Evolutionary conservation across 2,888 invertebrate species (phyloP), one percentile per base, ranked within the genome.

Genomic region (Noctua janthina): DNA sequence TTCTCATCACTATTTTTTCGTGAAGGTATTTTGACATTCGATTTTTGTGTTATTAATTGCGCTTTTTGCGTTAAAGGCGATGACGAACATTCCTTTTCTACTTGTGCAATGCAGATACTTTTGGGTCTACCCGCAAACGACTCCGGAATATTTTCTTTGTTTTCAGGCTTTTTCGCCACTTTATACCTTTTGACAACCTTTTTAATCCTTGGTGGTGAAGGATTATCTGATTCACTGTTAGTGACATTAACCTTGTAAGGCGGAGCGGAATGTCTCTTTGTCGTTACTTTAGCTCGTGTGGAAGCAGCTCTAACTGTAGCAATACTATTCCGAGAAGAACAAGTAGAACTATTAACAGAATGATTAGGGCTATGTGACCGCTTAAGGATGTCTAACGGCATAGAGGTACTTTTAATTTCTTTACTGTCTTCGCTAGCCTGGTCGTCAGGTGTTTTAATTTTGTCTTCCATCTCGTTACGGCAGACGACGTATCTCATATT

Each of bases 301-400:
- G 92, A 87, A 56, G 89, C 91, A 59, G 91, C 91, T 85, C 92
- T 93, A n/a, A 96, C 95, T 49, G 96, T 96, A 35, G 94, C 92
- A 87, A 95, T 86, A 87, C 96, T 96, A 79, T 94, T 95, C 43
- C 93, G 94, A 23, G 96, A 94, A 11, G 96, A 96, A 87, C 95
- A 94, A 10, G 95, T 92, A 35, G 96, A 96, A 87, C 96, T 95
- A 82, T 93, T 93, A 76, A 92, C 91, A 20, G 96, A 95, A 62
- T 88, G 88, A 56, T 62, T 79, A 64, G 93, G 91, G 80, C 92
- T 95, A 59, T 83, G 77, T 88, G 74, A 84, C 84, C 78, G 88
- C n/a, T 80, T 86, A 82, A 74, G 54, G 29, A 56, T 51, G 64
- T 82, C 88, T 76, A 83, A 90, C 72, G 86, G 89, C 54, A 56